Conservation (phyloP, 2,113 vertebrate genomes). For the Gopherus flavomarginatus region DNA sequence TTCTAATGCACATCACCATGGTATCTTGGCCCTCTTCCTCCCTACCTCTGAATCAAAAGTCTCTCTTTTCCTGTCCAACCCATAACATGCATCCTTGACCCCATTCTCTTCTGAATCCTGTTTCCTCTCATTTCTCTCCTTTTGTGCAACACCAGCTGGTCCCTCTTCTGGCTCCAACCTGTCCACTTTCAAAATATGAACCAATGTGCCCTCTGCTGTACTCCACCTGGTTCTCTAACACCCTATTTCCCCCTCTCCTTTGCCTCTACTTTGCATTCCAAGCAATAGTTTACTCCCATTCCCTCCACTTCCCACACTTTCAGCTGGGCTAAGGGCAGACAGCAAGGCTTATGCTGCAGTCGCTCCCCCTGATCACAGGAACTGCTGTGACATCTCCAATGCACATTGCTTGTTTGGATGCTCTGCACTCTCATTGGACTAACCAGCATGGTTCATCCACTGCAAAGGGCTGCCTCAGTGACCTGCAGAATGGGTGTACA, state of each 20-base stretch:
- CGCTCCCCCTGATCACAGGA: neutral
- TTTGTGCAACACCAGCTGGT: neutral
- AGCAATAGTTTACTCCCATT: neutral
- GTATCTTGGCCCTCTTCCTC: accelerated
- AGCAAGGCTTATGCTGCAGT: neutral
- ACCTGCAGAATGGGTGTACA: neutral
- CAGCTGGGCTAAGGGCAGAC: neutral
- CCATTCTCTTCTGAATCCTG: neutral
- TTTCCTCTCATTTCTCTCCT: neutral
- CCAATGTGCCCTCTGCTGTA: neutral
- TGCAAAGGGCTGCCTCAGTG: neutral
- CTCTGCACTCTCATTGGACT: neutral
- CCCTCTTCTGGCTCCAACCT: neutral
- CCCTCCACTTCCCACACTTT: neutral
- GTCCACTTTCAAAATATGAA: neutral
- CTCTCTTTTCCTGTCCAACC: neutral
- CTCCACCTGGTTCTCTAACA: neutral
- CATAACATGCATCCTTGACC: neutral
- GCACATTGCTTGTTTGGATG: neutral
- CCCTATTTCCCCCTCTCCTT: neutral
- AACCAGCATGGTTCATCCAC: neutral
- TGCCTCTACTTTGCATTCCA: neutral
- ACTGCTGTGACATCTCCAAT: neutral
- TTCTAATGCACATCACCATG: neutral
- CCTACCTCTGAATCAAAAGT: neutral